phyloP scores from a whole-genome alignment of 2,113 vertebrate genomes.

The Zootoca vivipara region DNA sequence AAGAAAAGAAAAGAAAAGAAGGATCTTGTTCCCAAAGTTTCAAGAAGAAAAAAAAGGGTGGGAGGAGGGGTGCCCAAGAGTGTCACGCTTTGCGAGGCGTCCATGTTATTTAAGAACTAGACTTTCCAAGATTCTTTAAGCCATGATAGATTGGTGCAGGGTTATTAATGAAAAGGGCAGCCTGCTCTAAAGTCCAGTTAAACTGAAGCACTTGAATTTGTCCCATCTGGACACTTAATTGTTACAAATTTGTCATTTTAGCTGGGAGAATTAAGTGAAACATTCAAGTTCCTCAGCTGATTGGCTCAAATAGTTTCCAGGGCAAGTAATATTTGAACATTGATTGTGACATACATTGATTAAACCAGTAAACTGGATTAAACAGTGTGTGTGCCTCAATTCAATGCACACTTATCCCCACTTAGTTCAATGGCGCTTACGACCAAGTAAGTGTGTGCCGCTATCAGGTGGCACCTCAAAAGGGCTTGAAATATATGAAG shows the following conservation, averaged over 20 bases:
- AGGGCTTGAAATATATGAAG: not conserved
- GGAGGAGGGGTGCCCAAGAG: rapidly evolving
- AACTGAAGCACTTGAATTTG: not conserved
- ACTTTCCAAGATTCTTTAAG: too few relatives aligned
- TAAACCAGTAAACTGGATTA: not conserved
- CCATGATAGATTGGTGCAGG: not conserved
- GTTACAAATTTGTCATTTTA: not conserved
- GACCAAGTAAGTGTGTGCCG: not conserved
- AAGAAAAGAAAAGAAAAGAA: too few relatives aligned
- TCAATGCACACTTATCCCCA: not conserved
- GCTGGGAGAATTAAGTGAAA: not conserved
- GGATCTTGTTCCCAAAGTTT: rapidly evolving
- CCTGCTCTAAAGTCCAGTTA: not conserved
- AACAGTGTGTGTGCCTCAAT: not conserved
- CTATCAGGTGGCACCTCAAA: not conserved
- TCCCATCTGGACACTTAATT: not conserved
- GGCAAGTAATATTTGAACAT: not conserved
- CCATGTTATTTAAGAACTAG: not conserved
- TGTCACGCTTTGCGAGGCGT: not conserved
- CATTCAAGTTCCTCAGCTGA: not conserved
- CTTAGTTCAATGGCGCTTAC: too few relatives aligned
- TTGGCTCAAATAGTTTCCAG: not conserved
- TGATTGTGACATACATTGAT: not conserved
- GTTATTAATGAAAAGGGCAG: not conserved
- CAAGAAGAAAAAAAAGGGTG: too few relatives aligned